Conservation (phyloP, 2,888 invertebrate species). For the Catocala nupta region DNA sequence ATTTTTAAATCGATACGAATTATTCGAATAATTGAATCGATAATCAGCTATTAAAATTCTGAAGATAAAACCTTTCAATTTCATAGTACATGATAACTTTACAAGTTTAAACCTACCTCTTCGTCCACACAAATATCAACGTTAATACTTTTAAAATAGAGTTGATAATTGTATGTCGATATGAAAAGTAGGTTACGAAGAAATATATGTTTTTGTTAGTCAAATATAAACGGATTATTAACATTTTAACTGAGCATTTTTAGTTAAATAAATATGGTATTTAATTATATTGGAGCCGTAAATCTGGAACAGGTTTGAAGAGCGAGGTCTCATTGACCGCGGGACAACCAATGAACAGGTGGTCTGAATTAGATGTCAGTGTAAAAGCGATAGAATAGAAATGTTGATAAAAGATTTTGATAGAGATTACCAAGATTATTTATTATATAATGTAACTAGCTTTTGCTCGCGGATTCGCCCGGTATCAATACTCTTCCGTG, state of each 20-base stretch:
- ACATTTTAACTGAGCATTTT: constrained; percentile 55
- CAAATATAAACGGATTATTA: constrained; percentile 50
- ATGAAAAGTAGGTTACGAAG: constrained; percentile 32
- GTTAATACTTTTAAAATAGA: background rate
- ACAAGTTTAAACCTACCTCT: constrained; percentile 26
- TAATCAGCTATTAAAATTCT: constrained; percentile 49
- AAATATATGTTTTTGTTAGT: constrained; percentile 44
- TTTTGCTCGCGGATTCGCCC: too few relatives aligned
- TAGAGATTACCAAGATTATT: too few relatives aligned
- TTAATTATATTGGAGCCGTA: constrained; percentile 55
- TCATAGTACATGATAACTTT: constrained; percentile 32
- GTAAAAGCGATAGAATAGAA: too few relatives aligned
- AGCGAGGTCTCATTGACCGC: constrained; percentile 12
- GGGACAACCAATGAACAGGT: background rate
- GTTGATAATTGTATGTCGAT: constrained; percentile 14
- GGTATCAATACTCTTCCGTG: too few relatives aligned
- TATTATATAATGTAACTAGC: too few relatives aligned
- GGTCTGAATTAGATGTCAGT: background rate
- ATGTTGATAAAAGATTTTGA: too few relatives aligned
- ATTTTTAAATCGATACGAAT: constrained; percentile 47
- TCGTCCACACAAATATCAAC: constrained; percentile 1
- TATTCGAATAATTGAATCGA: constrained; percentile 53
- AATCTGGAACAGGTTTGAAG: constrained; percentile 47
- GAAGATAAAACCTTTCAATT: constrained; percentile 51
- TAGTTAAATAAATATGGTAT: constrained; percentile 54